These are phyloP conservation scores for Folsomia manolachei DNA, from an alignment of 2,888 invertebrate species.

Conservation along the genomic window DNA sequence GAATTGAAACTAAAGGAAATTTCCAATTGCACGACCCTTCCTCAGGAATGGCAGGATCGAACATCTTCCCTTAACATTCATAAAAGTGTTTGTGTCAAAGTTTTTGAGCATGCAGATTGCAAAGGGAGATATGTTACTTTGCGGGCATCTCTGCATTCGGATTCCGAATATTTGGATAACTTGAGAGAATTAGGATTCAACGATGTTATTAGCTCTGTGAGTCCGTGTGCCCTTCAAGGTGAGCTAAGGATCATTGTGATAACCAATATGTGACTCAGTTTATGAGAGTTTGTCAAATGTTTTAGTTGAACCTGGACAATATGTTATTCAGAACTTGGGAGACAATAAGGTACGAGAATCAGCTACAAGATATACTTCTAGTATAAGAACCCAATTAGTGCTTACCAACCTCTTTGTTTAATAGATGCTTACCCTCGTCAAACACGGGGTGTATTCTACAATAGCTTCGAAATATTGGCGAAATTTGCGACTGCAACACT, in stretches of 20 bases:
- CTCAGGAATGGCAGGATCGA: constrained; percentile 38
- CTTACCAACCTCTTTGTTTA: too few relatives aligned
- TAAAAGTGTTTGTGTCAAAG: constrained; percentile 38
- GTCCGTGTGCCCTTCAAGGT: constrained; percentile 41
- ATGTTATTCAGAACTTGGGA: constrained; percentile 40
- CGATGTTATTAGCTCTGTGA: constrained; percentile 40
- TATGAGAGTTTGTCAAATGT: constrained; percentile 3
- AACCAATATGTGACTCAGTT: background rate
- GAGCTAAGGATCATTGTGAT: background rate
- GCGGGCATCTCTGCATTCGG: constrained; percentile 32
- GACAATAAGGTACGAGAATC: constrained; percentile 34
- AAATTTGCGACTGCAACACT: constrained; percentile 36
- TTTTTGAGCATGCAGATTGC: constrained; percentile 40
- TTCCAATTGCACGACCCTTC: constrained; percentile 41
- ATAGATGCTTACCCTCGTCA: constrained; percentile 34
- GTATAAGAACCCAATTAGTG: too few relatives aligned
- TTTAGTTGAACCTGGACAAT: constrained; percentile 39
- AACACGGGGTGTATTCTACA: constrained; percentile 31
- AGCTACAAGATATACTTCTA: too few relatives aligned
- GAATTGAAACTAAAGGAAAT: constrained; percentile 29
- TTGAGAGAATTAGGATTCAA: constrained; percentile 39
- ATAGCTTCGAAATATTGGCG: constrained; percentile 39
- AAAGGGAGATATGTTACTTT: constrained; percentile 39
- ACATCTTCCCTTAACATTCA: constrained; percentile 40
- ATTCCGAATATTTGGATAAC: constrained; percentile 40